These are phyloP conservation scores for Labeo catla DNA, from an alignment of 2,113 vertebrate genomes.

Conservation along the genomic window DNA sequence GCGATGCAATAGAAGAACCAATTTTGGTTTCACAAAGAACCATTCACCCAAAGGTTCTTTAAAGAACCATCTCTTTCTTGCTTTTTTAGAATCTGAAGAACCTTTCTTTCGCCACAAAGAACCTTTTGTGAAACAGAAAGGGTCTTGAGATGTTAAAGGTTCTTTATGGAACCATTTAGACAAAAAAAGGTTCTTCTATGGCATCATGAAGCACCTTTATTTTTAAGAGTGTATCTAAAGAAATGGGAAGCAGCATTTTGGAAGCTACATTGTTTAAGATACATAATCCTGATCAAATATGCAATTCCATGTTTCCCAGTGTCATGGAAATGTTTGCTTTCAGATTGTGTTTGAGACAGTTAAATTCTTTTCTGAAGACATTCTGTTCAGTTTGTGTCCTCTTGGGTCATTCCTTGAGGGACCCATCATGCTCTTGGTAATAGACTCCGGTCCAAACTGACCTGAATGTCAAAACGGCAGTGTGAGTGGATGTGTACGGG, in stretches of 20 bases:
- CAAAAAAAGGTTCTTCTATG: too few relatives aligned
- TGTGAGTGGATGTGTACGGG: slow-evolving; percentile 5
- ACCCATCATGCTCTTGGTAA: slow-evolving; percentile 32
- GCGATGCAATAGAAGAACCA: too few relatives aligned
- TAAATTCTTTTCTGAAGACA: slow-evolving; percentile 62
- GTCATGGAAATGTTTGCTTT: not conserved
- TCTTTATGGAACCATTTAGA: too few relatives aligned
- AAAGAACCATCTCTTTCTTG: too few relatives aligned
- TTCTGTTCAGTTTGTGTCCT: slow-evolving; percentile 55
- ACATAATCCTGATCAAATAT: slow-evolving; percentile 2
- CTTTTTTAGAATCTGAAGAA: too few relatives aligned
- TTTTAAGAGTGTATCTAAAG: not conserved
- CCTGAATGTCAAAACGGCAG: not conserved
- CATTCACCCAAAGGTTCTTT: too few relatives aligned
- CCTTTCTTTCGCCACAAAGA: too few relatives aligned
- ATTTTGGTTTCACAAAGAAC: too few relatives aligned
- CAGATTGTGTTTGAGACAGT: slow-evolving; percentile 49
- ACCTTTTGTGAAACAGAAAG: too few relatives aligned
- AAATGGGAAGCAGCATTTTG: not conserved
- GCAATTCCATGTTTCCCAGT: slow-evolving; percentile 7
- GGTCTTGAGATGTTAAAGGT: too few relatives aligned
- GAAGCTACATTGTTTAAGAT: not conserved
- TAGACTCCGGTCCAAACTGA: slow-evolving; percentile 58
- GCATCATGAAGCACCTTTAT: too few relatives aligned
- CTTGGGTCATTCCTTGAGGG: slow-evolving; percentile 34